Evolutionary conservation across 2,888 invertebrate genomes (phyloP).

Genomic region (Cecidostiba fungosa): DNA sequence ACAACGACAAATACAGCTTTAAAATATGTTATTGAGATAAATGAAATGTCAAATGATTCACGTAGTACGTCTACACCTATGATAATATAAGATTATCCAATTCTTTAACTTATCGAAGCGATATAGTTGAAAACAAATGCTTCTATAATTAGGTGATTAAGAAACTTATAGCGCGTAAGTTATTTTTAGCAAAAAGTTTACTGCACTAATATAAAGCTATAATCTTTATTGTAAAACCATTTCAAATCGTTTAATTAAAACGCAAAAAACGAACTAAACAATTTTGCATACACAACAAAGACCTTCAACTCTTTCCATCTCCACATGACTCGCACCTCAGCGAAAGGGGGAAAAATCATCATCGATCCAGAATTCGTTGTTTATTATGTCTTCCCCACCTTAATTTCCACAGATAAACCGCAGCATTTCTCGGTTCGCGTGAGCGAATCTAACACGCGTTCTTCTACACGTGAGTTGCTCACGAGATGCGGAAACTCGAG

Average conservation of each 20-base stretch:
- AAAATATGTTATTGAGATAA: not conserved
- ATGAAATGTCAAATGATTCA: not conserved
- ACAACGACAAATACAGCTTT: too few species aligned
- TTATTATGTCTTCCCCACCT: not conserved
- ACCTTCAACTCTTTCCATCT: not conserved
- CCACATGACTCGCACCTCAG: not conserved
- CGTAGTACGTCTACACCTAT: not conserved
- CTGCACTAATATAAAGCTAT: too few species aligned
- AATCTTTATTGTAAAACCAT: not conserved
- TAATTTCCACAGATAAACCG: not conserved
- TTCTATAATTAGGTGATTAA: too few species aligned
- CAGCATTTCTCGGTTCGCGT: not conserved
- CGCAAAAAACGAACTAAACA: not conserved
- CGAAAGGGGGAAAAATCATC: not conserved
- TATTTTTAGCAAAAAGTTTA: too few species aligned
- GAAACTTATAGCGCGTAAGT: too few species aligned
- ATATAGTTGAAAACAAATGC: too few species aligned
- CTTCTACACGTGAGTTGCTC: not conserved
- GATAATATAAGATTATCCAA: not conserved
- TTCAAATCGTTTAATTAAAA: not conserved
- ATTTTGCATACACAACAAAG: not conserved
- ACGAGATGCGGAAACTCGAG: slow-evolving; percentile 27
- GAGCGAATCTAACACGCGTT: not conserved
- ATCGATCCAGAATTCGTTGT: slow-evolving; percentile 1
- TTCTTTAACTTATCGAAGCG: not conserved